A percentile compares a stretch with the other conserved stretches of the same genome.
Evolutionary conservation across 2,797 vertebrate genomes (phyloP).

Genomic region (Oreortyx pictus): DNA sequence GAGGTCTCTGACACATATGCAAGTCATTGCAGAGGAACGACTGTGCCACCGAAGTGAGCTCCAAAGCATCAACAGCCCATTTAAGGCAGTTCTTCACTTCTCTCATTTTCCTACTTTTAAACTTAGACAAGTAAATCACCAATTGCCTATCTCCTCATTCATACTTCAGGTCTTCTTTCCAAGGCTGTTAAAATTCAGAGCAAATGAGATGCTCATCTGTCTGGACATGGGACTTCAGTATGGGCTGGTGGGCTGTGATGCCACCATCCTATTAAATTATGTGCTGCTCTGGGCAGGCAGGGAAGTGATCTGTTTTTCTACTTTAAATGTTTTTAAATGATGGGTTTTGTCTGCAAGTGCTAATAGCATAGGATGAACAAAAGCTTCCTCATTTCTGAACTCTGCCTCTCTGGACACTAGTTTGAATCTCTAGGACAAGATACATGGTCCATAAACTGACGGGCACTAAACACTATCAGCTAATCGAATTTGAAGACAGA

Average conservation of each 20-base stretch:
- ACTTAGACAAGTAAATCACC: neutral
- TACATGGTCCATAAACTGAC: slow-evolving; percentile 5
- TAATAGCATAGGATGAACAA: neutral
- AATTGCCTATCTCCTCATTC: neutral
- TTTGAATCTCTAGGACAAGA: neutral
- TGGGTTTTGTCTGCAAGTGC: neutral
- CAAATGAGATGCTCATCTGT: neutral
- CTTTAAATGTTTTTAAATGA: neutral
- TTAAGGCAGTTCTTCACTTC: neutral
- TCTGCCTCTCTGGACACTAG: neutral
- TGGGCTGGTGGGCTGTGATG: neutral
- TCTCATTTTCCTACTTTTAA: neutral
- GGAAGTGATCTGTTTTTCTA: neutral
- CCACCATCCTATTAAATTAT: neutral
- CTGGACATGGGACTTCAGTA: neutral
- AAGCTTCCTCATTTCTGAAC: neutral
- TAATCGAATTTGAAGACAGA: slow-evolving; percentile 49
- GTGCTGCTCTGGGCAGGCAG: neutral
- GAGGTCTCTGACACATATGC: neutral
- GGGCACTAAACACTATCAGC: neutral
- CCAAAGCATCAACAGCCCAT: neutral
- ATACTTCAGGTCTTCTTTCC: neutral
- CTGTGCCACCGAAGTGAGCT: neutral
- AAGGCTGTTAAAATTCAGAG: neutral
- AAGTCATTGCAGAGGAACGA: neutral